These are phyloP conservation scores for Nannoperca obscura DNA, from an alignment of 2,797 vertebrate species.

Conservation along the genomic window DNA sequence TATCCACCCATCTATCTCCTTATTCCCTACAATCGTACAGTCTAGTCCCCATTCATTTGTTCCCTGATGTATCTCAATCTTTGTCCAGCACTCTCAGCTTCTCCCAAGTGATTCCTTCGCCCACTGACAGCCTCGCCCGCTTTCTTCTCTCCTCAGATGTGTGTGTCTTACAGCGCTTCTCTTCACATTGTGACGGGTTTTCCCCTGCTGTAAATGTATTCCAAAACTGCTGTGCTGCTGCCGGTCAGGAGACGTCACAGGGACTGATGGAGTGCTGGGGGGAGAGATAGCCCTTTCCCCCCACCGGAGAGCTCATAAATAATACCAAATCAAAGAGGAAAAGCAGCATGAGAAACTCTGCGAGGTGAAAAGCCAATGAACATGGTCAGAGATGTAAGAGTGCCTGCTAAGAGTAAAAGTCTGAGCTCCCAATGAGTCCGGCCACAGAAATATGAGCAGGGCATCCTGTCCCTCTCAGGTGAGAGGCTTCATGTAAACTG, in stretches of 20 bases:
- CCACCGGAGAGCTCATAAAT: slow-evolving; percentile 73
- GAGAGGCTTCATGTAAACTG: slow-evolving; percentile 61
- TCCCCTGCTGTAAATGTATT: slow-evolving; percentile 70
- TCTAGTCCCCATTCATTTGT: slow-evolving; percentile 55
- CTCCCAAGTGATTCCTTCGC: slow-evolving; percentile 39
- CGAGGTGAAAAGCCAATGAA: slow-evolving; percentile 67
- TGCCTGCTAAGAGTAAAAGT: slow-evolving; percentile 50
- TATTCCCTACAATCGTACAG: slow-evolving; percentile 43
- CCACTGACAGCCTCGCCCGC: slow-evolving; percentile 40
- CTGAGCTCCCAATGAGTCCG: slow-evolving; percentile 33
- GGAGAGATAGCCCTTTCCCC: slow-evolving; percentile 59
- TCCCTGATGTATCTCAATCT: slow-evolving; percentile 70
- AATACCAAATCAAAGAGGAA: slow-evolving; percentile 75
- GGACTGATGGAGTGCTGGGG: slow-evolving; percentile 68
- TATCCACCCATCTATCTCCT: slow-evolving; percentile 52
- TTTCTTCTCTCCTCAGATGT: slow-evolving; percentile 54
- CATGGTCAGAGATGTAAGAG: slow-evolving; percentile 61
- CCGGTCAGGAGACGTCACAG: slow-evolving; percentile 67
- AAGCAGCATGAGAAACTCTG: slow-evolving; percentile 64
- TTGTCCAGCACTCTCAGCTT: slow-evolving; percentile 53
- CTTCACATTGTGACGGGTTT: slow-evolving; percentile 63
- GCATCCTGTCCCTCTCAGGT: slow-evolving; percentile 62
- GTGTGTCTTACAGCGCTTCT: slow-evolving; percentile 51
- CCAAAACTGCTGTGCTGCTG: slow-evolving; percentile 66
- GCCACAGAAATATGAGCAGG: slow-evolving; percentile 54